Conservation (phyloP, 2,113 vertebrate genomes). For the Sylvietta virens region DNA sequence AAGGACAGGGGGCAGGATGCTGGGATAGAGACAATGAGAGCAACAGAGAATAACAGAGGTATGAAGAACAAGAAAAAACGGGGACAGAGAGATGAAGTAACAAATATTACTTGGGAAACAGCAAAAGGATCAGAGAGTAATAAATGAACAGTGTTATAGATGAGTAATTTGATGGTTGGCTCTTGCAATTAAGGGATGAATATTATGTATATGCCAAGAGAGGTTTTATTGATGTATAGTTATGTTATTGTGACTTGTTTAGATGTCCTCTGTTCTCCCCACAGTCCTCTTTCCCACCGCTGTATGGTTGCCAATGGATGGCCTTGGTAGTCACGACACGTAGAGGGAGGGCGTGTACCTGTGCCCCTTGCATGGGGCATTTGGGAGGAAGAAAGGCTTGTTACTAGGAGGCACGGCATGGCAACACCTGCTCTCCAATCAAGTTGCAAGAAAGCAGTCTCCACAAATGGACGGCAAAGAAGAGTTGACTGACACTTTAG, state of each 20-base stretch:
- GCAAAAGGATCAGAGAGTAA: not conserved
- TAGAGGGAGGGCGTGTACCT: not conserved
- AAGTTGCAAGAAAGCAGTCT: not conserved
- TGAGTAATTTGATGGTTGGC: not conserved
- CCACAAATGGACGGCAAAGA: not conserved
- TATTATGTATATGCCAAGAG: not conserved
- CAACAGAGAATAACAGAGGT: not conserved
- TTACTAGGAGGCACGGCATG: not conserved
- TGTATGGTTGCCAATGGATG: not conserved
- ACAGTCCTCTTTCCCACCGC: too few relatives aligned
- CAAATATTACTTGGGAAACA: not conserved
- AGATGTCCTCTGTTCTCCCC: not conserved
- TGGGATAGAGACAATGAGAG: not conserved
- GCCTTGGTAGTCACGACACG: not conserved
- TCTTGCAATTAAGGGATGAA: not conserved
- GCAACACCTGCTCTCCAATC: not conserved
- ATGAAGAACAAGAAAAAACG: not conserved
- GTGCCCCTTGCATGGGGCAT: not conserved
- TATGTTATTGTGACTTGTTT: not conserved
- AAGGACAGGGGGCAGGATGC: not conserved
- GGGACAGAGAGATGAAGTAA: not conserved
- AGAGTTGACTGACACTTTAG: not conserved
- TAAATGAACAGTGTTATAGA: not conserved
- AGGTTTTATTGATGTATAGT: not conserved
- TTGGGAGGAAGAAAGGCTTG: not conserved